A percentile compares a stretch with the other conserved stretches of the same genome.
These are phyloP conservation scores for Eupelmus urozonus DNA, from an alignment of 2,888 invertebrate species.

Conservation along the genomic window DNA sequence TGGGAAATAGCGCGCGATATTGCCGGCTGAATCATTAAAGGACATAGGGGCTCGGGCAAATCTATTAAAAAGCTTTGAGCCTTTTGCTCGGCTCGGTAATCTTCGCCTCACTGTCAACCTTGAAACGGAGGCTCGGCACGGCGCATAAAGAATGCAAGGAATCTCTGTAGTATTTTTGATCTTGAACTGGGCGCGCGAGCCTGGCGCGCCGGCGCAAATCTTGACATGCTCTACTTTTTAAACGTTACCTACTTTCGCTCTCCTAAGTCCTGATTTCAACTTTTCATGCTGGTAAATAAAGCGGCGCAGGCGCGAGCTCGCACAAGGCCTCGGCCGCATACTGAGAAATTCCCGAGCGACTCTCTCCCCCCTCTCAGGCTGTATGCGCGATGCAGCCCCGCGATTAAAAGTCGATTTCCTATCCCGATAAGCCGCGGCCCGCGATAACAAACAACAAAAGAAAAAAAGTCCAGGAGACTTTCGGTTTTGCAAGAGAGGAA, in stretches of 20 bases:
- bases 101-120: not conserved
- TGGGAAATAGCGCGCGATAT: too few relatives aligned
- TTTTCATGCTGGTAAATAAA: constrained; percentile 39
- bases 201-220: constrained; percentile 47
- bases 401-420: constrained; percentile 12
- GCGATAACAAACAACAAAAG: not conserved
- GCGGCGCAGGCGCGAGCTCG: not conserved
- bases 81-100: too few relatives aligned
- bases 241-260: constrained; percentile 55
- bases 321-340: not conserved
- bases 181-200: constrained; percentile 51
- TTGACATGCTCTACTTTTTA: constrained; percentile 58
- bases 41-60: too few relatives aligned
- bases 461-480: not conserved
- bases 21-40: too few relatives aligned
- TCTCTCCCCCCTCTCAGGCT: too few relatives aligned
- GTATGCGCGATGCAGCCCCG: not conserved
- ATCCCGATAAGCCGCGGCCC: not conserved
- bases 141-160: constrained; percentile 37
- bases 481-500: not conserved
- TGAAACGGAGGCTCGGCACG: not conserved
- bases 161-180: constrained; percentile 58
- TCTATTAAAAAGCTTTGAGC: too few relatives aligned
- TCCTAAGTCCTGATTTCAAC: constrained; percentile 44
- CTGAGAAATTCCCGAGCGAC: not conserved